A percentile compares a stretch with the other conserved stretches of the same genome.
Conservation (phyloP, 2,888 invertebrate genomes). For the Acleris cristana region DNA sequence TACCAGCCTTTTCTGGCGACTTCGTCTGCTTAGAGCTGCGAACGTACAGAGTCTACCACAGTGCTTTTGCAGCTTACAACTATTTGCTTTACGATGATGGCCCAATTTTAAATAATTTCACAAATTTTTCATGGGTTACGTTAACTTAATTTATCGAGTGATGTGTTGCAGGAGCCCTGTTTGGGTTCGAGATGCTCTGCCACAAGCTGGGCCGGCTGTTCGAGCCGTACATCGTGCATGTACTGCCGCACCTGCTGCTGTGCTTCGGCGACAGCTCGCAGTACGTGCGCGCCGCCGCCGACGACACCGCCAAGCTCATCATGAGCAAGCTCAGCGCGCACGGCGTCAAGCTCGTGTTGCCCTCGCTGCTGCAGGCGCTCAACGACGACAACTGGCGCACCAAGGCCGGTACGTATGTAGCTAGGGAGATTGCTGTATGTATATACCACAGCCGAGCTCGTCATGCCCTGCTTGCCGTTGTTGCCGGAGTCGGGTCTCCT, state of each 20-base stretch:
- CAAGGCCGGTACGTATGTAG: constrained; percentile 88
- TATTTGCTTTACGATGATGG: too few species aligned
- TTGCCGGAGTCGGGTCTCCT: too few species aligned
- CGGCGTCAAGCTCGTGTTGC: constrained; percentile 98
- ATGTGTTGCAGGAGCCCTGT: constrained; percentile 88
- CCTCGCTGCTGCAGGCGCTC: constrained; percentile 95
- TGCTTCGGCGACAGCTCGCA: constrained; percentile 98
- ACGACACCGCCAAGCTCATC: constrained; percentile 97
- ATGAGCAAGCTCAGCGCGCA: constrained; percentile 97
- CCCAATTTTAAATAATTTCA: too few species aligned
- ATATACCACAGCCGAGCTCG: too few species aligned
- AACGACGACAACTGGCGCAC: constrained; percentile 99
- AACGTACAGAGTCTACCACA: too few species aligned
- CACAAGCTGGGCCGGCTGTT: constrained; percentile 97
- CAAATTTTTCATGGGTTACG: too few species aligned
- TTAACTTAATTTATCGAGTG: not conserved
- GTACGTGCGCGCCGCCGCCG: constrained; percentile 97
- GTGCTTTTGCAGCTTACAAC: too few species aligned
- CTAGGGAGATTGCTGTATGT: too few species aligned
- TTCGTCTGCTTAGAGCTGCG: too few species aligned
- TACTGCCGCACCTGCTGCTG: constrained; percentile 95
- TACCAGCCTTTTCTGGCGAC: too few species aligned
- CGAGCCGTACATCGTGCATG: constrained; percentile 99
- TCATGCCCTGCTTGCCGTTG: too few species aligned
- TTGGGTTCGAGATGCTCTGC: constrained; percentile 99